Evolutionary conservation across 2,113 vertebrate species (phyloP), one percentile per base, ranked within the genome.

Genomic region (Dolichallabes microphthalmus): DNA sequence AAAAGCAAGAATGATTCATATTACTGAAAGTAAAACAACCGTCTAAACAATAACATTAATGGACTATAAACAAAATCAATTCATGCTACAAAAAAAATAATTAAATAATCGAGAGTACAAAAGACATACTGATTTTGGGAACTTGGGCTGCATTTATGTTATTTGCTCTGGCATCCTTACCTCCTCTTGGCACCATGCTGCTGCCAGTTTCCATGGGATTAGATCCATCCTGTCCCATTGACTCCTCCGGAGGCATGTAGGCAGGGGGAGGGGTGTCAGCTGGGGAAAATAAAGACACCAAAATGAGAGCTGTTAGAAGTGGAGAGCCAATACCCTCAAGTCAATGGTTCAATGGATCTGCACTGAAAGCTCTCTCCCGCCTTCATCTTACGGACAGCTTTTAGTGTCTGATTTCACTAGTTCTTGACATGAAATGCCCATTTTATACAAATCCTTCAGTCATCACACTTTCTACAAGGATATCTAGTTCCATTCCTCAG

Each of bases 211-310:
- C 97, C 98, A 99, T 99, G 84, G 97, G 97, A 90, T 98, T 97
- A 64, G 96, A 95, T 90, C 93, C 96, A 86, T 99, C 98, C 90
- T 96, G 97, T 78, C 96, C 95, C 94, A 97, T 94, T 85, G 98
- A 97, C 91, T 99, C 98, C 89, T 99, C 98, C 32, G 97, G 98
- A 85, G 98, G 97, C 97, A 98, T 98, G 91, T 99, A 99, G 68
- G 97, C 98, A 82, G 98, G 98, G 90, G 98, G 98, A 87, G 98
- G 97, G 90, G 97, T 99, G 94, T 99, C 97, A 94, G 98, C 97
- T 99, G 92, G 83, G 80, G 50, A 79, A 63, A n/a, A 79, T 22
- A 58, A 45, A 83, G 79, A 88, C 80, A 89, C 78, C 83, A 87
- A 27, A 91, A 69, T 66, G 69, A 85, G 57, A 79, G 89, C 85